Base-by-base conservation (phyloP, 2,113 vertebrate species). In the Dascyllus trimaculatus region DNA sequence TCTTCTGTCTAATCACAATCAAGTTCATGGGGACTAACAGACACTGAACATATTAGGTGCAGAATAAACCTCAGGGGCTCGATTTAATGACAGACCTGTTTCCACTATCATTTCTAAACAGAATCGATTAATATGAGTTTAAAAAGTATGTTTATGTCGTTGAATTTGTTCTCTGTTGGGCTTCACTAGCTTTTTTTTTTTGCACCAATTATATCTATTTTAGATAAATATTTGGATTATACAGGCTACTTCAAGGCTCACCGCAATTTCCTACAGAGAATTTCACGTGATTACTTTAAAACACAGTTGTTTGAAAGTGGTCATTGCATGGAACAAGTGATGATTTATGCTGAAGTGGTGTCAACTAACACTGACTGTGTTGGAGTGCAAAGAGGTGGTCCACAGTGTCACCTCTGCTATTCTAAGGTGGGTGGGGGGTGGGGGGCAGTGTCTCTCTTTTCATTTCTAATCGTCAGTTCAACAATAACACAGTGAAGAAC, bases 401-500 rank as follows among this genome's bases (percentile, higher is more conserved):
- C 54, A 61, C 35, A 29, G 26, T 57, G 1, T 53, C 56, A 9
- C 5, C 24, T 54, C 64, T 68, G 52, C 60, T 85, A 56, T 59
- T 75, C 51, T 68, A 71, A n/a, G n/a, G n/a, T n/a, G 10, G 19
- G 19, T 45, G n/a, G 21, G 18, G 35, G 26, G 10, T 5, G 11
- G 51, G n/a, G 21, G 18, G 38, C 13, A 26, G 22, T 75, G 48
- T 70, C 18, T 53, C 70, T 73, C 13, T 0, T 22, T 73, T 17
- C 52, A 59, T 57, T 71, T 32, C 49, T 56, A 48, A 58, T 40
- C 25, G 19, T 40, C 17, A 26, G 21, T 73, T 18, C 14, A 65
- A 73, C 54, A 43, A 69, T 4, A 76, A 80, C 49, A 43, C 35
- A 35, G 68, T 59, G 69, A 63, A 45, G 52, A 56, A 61, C 61